Evolutionary conservation across 2,113 vertebrate genomes (phyloP), one percentile per base, ranked within the genome.

Genomic region (Tapirus terrestris): DNA sequence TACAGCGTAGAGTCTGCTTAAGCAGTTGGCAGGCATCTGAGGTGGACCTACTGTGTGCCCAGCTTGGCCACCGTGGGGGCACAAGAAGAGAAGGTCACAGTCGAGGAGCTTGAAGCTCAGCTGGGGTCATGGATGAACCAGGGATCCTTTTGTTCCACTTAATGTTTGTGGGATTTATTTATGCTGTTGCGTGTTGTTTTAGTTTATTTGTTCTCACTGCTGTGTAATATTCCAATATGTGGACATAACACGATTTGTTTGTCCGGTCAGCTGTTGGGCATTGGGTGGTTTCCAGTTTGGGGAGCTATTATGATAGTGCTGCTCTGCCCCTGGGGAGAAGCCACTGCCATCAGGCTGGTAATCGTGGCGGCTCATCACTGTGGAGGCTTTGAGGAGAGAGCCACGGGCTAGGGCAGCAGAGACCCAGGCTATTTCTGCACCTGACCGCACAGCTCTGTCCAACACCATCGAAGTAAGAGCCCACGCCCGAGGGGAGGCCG

Each of bases 401-500:
- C 45, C 8, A 0, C 2, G 13, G 65, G 36, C 63, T 20, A 7
- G 61, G 3, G 7, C 21, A 20, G 90, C 70, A 56, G 73, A 61
- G 43, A 16, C 45, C 4, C 7, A 11, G 36, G 5, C 56, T 5
- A 1, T 51, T 18, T 23, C 3, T 65, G 5, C 16, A 33, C 67
- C 45, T 11, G 39, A 75, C 33, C 1, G 3, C 14, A 13, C 0
- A 51, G 27, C 17, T 94, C 68, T 56, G 25, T 23, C 36, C 63
- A 36, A 79, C 20, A 4, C 31, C 29, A 18, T 5, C 0, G 0
- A 23, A 70, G 33, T 0, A 5, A 73, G 25, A 21, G 23, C 3
- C 60, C 7, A 0, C 33, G 68, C 25, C 39, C 9, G 8, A 6
- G 39, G 8, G 33, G 39, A 68, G 6, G 2, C 48, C n/a, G 8